Percentiles rank a stretch among this genome's conserved stretches.
phyloP scores from a whole-genome alignment of 2,113 vertebrate genomes.

The Lepus timidus region DNA sequence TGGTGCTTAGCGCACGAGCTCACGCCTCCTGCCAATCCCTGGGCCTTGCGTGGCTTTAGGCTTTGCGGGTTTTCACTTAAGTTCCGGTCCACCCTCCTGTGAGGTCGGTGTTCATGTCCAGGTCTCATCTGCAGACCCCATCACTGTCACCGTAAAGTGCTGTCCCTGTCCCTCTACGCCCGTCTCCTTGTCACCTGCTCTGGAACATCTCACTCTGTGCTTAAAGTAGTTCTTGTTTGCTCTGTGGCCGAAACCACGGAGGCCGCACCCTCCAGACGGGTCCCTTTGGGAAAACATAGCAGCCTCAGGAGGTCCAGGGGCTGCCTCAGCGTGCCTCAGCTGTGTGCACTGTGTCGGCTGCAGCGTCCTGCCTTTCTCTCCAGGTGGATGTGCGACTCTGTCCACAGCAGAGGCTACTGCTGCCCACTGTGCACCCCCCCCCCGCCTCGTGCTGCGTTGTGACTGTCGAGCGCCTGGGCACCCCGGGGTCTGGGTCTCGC shows the following conservation, averaged over 20 bases:
- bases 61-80: background rate
- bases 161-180: background rate
- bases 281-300: background rate
- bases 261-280: background rate
- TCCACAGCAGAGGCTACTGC: too few relatives aligned
- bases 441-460: rapidly evolving
- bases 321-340: rapidly evolving
- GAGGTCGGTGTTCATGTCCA: background rate
- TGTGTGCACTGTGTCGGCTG: rapidly evolving
- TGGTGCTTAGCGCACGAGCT: background rate
- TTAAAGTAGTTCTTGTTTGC: rapidly evolving
- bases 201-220: rapidly evolving
- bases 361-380: rapidly evolving
- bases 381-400: background rate
- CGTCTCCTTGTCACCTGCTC: too few relatives aligned
- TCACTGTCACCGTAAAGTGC: rapidly evolving
- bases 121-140: background rate
- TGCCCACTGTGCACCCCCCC: background rate
- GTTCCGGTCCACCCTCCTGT: background rate
- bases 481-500: background rate
- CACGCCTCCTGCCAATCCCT: background rate
- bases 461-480: background rate
- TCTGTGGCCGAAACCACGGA: rapidly evolving
- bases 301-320: background rate
- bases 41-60: rapidly evolving